These are phyloP conservation scores for Caiman crocodilus DNA, from an alignment of 2,797 vertebrate species.

Conservation along the genomic window DNA sequence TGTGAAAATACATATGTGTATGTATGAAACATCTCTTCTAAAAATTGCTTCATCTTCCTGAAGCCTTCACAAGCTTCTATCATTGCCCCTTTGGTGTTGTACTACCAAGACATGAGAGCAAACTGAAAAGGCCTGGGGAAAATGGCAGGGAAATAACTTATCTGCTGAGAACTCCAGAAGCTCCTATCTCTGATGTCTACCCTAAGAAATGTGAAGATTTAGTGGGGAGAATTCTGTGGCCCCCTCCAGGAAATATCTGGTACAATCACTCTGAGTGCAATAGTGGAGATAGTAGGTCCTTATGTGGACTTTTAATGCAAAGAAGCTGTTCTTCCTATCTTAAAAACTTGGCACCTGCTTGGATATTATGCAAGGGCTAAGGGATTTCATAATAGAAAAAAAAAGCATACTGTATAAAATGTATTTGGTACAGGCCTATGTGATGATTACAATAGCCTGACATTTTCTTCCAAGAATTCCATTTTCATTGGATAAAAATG, in stretches of 20 bases:
- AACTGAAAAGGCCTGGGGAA: not conserved
- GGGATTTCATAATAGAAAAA: not conserved
- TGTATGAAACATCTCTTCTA: not conserved
- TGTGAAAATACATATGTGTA: not conserved
- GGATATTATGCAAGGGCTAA: not conserved
- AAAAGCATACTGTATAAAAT: not conserved
- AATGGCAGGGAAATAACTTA: not conserved
- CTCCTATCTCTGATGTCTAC: not conserved
- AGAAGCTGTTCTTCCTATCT: not conserved
- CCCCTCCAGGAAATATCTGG: not conserved
- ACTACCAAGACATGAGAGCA: not conserved
- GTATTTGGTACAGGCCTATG: not conserved
- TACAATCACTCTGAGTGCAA: not conserved
- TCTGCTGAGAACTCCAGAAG: not conserved
- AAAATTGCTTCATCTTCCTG: no score
- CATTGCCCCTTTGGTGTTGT: not conserved
- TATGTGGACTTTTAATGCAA: not conserved
- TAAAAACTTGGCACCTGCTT: not conserved
- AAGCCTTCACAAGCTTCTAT: not conserved
- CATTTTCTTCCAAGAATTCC: not conserved
- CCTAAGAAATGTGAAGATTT: not conserved
- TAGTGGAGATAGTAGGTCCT: accelerated
- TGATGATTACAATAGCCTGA: not conserved
- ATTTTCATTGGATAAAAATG: not conserved
- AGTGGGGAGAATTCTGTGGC: not conserved